phyloP scores from a whole-genome alignment of 2,888 invertebrate genomes.

The Carcina quercana region DNA sequence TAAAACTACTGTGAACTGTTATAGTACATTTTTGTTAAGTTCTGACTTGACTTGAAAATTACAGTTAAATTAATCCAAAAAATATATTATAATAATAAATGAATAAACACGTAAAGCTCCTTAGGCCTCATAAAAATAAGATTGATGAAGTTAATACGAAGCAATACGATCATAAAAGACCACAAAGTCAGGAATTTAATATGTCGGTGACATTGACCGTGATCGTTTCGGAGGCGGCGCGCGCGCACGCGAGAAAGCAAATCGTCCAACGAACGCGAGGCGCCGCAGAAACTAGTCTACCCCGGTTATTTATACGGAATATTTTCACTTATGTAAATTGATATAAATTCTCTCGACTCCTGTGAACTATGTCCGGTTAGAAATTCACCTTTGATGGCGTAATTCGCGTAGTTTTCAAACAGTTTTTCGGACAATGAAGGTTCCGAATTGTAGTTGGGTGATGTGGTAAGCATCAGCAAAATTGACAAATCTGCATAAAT shows the following conservation, averaged over 20 bases:
- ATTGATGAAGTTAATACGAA: not conserved
- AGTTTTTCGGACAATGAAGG: too few species aligned
- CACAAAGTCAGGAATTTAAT: too few species aligned
- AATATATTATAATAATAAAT: too few species aligned
- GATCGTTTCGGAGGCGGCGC: slow-evolving; percentile 2
- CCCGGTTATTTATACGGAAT: slow-evolving; percentile 38
- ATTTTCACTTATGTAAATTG: slow-evolving; percentile 71
- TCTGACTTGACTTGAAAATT: too few species aligned
- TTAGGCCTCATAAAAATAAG: not conserved
- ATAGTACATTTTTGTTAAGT: too few species aligned
- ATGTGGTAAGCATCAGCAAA: not conserved
- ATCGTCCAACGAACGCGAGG: slow-evolving; percentile 18
- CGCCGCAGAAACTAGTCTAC: slow-evolving; percentile 38
- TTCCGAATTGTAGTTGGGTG: too few species aligned
- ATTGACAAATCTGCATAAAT: too few species aligned
- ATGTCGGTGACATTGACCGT: slow-evolving; percentile 20
- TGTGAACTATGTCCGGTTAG: slow-evolving; percentile 46
- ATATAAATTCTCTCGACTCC: slow-evolving; percentile 33
- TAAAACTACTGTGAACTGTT: too few species aligned
- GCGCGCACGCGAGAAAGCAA: slow-evolving; percentile 44
- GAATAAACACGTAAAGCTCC: not conserved
- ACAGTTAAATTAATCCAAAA: too few species aligned
- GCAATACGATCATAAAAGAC: too few species aligned
- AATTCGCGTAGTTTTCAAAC: too few species aligned
- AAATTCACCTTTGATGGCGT: slow-evolving; percentile 13